These are phyloP conservation scores for Aphelenchoides besseyi DNA, from an alignment of 1,140 invertebrate genomes.

Conservation along the genomic window DNA sequence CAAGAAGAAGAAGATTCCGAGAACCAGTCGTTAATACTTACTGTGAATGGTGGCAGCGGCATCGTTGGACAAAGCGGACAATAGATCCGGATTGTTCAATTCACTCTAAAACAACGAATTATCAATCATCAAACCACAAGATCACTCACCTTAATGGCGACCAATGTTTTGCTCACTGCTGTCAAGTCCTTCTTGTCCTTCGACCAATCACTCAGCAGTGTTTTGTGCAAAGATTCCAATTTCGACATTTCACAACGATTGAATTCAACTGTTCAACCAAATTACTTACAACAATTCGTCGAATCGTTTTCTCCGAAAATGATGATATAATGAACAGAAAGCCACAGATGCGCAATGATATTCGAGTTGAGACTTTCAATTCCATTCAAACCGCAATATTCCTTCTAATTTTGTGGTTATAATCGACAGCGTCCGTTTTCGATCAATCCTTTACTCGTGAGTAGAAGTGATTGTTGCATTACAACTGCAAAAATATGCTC, in stretches of 20 bases:
- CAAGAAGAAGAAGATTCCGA: conserved; percentile 1
- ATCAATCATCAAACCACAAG: not conserved
- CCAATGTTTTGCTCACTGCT: conserved; percentile 25
- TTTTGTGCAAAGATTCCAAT: conserved; percentile 39
- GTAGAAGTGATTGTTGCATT: too few species aligned
- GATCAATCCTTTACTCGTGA: too few species aligned
- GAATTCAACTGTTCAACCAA: too few species aligned
- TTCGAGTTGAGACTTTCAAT: too few species aligned
- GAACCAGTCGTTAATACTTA: conserved; percentile 24
- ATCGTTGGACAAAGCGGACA: conserved; percentile 7
- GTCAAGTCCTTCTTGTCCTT: conserved; percentile 33
- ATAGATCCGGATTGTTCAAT: conserved; percentile 8
- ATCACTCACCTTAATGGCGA: conserved; percentile 31
- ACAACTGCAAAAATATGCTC: too few species aligned
- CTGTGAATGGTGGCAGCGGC: conserved; percentile 40
- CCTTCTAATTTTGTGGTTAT: too few species aligned
- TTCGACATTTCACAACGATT: conserved; percentile 21
- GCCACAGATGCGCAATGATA: too few species aligned
- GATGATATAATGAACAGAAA: too few species aligned
- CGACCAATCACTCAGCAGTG: conserved; percentile 28
- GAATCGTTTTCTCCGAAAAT: too few species aligned
- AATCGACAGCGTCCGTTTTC: too few species aligned
- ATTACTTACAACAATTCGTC: too few species aligned
- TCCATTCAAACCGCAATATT: too few species aligned
- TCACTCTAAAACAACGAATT: conserved; percentile 30